These are phyloP conservation scores for Pterostichus niger DNA, from an alignment of 2,888 invertebrate genomes.

Conservation along the genomic window DNA sequence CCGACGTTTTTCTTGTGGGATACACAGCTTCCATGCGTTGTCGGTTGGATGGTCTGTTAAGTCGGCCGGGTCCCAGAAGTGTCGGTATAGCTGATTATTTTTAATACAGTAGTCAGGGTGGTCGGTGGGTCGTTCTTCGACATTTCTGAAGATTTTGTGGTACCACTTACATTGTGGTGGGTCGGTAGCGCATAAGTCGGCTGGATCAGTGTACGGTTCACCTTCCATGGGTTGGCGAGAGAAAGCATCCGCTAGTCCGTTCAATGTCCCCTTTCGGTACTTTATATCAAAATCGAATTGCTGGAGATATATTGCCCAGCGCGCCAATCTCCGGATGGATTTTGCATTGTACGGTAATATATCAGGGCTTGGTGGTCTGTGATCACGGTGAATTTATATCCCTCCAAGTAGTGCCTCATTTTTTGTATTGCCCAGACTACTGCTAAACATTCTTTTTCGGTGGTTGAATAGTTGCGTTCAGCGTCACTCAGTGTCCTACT, in stretches of 20 bases:
- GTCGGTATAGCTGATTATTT: slow-evolving; percentile 52
- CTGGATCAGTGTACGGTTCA: not conserved
- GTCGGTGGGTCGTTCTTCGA: no score
- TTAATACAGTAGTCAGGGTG: not conserved
- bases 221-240: slow-evolving; percentile 68
- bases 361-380: slow-evolving; percentile 70
- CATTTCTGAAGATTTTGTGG: no score
- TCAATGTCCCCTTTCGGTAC: slow-evolving; percentile 68
- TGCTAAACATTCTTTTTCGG: slow-evolving; percentile 67
- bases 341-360: slow-evolving; percentile 68
- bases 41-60: slow-evolving; percentile 45
- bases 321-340: slow-evolving; percentile 69
- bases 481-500: slow-evolving; percentile 57
- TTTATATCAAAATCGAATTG: slow-evolving; percentile 68
- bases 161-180: slow-evolving; percentile 13
- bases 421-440: slow-evolving; percentile 68
- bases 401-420: slow-evolving; percentile 69
- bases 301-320: slow-evolving; percentile 69
- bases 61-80: slow-evolving; percentile 46
- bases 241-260: slow-evolving; percentile 68
- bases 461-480: slow-evolving; percentile 67
- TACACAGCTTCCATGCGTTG: slow-evolving; percentile 59
- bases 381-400: slow-evolving; percentile 70
- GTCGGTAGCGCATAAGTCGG: no score
- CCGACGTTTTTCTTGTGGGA: slow-evolving; percentile 36